These are phyloP conservation scores for Exephanes ischioxanthus DNA, from an alignment of 2,888 invertebrate genomes.

Conservation along the genomic window DNA sequence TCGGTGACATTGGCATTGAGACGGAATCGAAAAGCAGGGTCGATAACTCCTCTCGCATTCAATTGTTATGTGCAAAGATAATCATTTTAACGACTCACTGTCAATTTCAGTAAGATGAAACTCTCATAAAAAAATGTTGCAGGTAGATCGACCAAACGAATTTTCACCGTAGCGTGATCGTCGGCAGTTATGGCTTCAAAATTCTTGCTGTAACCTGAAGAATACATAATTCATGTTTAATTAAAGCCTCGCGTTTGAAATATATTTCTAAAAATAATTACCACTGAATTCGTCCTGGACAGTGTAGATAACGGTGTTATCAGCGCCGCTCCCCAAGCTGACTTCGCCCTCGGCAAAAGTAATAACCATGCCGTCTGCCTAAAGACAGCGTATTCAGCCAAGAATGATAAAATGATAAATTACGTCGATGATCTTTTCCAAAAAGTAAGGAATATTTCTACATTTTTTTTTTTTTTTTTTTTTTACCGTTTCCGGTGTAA, in stretches of 20 bases:
- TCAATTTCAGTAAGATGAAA: constrained; percentile 59
- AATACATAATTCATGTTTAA: not conserved
- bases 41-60: too few relatives aligned
- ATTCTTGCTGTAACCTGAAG: constrained; percentile 40
- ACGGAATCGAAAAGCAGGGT: not conserved
- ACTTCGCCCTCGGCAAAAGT: constrained; percentile 61
- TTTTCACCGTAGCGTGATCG: constrained; percentile 41
- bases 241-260: not conserved
- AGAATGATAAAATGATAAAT: not conserved
- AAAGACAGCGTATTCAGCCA: not conserved
- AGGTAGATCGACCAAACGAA: constrained; percentile 60
- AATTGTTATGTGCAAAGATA: not conserved
- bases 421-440: not conserved
- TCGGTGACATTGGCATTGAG: not conserved
- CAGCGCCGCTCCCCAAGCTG: constrained; percentile 53
- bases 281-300: constrained; percentile 52
- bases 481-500: constrained; percentile 64
- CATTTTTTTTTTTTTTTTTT: not conserved
- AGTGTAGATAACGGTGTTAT: constrained; percentile 36
- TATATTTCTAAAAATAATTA: constrained; percentile 15
- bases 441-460: not conserved
- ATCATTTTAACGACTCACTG: constrained; percentile 50
- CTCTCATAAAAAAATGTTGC: constrained; percentile 61
- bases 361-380: constrained; percentile 63
- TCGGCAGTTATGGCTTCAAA: constrained; percentile 24